These are phyloP conservation scores for Drosophila emarginata DNA, from an alignment of 2,888 invertebrate species.

Conservation along the genomic window DNA sequence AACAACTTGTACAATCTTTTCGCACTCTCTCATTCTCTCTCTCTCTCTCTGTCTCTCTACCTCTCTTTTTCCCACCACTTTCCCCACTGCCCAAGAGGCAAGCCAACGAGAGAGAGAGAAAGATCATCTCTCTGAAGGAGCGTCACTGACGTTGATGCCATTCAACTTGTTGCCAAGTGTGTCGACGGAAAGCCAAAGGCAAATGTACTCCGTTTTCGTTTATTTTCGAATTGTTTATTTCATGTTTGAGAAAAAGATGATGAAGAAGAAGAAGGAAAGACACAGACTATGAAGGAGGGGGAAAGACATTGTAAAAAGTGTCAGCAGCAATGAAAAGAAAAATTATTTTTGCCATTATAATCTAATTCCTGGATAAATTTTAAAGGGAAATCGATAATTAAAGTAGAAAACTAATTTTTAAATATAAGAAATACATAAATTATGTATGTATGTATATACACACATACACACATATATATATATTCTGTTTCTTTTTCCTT, in stretches of 20 bases:
- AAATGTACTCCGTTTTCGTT: constrained; percentile 46
- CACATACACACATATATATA: constrained; percentile 21
- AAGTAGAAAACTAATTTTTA: constrained; percentile 49
- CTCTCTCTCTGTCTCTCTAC: no score
- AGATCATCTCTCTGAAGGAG: background rate
- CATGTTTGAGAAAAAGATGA: constrained; percentile 44
- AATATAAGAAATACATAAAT: background rate
- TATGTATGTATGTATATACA: background rate
- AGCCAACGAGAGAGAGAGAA: background rate
- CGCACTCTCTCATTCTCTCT: background rate
- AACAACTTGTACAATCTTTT: background rate
- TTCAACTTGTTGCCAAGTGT: constrained; percentile 73
- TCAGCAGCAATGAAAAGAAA: background rate
- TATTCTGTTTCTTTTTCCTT: constrained; percentile 15
- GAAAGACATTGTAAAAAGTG: background rate
- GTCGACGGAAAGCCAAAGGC: constrained; percentile 21
- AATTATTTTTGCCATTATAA: constrained; percentile 40
- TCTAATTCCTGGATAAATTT: constrained; percentile 50
- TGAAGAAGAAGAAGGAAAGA: background rate
- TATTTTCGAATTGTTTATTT: constrained; percentile 74
- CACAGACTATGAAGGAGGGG: background rate
- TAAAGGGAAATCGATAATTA: constrained; percentile 64
- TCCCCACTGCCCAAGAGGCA: background rate
- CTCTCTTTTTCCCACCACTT: no score
- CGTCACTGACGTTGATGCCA: constrained; percentile 31